Evolutionary conservation across 1,140 invertebrate species (phyloP).

Genomic region (Maniola jurtina): DNA sequence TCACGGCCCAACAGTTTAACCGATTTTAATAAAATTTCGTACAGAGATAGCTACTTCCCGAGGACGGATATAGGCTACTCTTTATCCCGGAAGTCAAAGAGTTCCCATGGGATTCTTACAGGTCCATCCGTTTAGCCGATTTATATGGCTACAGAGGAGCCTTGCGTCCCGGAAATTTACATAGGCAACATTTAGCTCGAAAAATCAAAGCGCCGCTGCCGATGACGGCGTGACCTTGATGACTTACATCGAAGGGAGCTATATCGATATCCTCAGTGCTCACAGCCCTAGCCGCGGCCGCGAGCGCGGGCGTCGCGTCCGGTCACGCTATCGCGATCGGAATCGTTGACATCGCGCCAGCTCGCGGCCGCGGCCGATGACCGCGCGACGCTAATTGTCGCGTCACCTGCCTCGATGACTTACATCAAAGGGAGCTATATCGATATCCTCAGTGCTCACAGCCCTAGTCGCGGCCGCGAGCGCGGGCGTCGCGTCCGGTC

Average conservation of each 20-base stretch:
- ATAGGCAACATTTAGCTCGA: no score
- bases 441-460: neutral
- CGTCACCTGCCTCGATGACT: slow-evolving; percentile 51
- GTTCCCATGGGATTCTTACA: no score
- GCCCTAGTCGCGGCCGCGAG: slow-evolving; percentile 19
- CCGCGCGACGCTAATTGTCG: slow-evolving; percentile 68
- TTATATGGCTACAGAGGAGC: no score
- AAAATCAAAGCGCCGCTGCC: no score
- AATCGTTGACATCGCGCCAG: slow-evolving; percentile 73
- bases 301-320: slow-evolving; percentile 40
- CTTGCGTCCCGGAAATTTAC: no score
- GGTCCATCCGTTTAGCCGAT: no score
- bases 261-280: neutral
- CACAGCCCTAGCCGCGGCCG: slow-evolving; percentile 14
- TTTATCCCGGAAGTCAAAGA: no score
- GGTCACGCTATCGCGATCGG: slow-evolving; percentile 64
- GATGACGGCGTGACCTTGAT: slow-evolving; percentile 51
- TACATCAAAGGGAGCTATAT: neutral
- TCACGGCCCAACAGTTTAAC: no score
- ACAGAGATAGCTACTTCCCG: no score
- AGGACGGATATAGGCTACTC: no score
- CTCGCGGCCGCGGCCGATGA: slow-evolving; percentile 48
- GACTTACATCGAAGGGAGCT: neutral
- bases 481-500: slow-evolving; percentile 46
- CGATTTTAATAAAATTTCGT: no score